Conservation (phyloP, 2,888 invertebrate species). For the Augiades crinisus region DNA sequence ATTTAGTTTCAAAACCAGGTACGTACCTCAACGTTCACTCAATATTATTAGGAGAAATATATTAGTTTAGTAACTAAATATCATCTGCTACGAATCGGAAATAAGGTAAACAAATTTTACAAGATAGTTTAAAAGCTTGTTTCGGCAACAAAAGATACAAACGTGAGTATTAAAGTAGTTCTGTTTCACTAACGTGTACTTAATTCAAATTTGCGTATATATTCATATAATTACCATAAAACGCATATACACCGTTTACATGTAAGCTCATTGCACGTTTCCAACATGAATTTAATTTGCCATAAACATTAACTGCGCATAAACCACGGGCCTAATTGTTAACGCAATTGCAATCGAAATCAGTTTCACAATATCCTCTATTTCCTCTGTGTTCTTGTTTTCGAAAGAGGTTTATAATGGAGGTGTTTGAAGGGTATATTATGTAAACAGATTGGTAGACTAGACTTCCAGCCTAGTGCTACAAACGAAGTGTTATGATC, state of each 20-base stretch:
- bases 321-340: constrained; percentile 20
- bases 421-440: no score
- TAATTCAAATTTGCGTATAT: constrained; percentile 3
- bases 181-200: background rate
- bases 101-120: no score
- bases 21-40: no score
- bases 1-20: no score
- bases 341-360: constrained; percentile 25
- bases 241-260: constrained; percentile 15
- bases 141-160: background rate
- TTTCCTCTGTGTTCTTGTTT: constrained; percentile 17
- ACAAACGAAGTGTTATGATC: no score
- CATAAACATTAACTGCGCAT: constrained; percentile 24
- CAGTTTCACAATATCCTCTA: constrained; percentile 20
- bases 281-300: constrained; percentile 24
- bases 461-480: no score
- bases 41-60: no score
- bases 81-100: no score
- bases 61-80: no score
- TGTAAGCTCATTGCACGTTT: constrained; percentile 19
- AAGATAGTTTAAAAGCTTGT: no score
- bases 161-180: background rate
- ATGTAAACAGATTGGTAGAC: no score
- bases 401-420: background rate
- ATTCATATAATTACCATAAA: constrained; percentile 22